A percentile compares a stretch with the other conserved stretches of the same genome.
Conservation (phyloP, 2,888 invertebrate genomes). For the Antheraea assamensis region DNA sequence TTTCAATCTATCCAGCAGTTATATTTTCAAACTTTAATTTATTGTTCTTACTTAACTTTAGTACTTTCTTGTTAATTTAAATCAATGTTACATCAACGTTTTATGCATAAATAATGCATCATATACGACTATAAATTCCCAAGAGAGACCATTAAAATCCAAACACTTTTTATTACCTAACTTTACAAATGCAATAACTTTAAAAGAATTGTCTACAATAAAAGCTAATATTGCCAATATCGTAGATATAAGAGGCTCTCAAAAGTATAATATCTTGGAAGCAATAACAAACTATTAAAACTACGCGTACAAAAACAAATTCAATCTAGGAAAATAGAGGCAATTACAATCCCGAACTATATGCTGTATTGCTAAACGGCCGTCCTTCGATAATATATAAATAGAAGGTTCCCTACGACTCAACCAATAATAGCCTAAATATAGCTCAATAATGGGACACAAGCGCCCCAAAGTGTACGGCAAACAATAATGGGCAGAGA, state of each 20-base stretch:
- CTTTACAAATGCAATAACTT: slow-evolving; percentile 18
- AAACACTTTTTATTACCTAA: background rate
- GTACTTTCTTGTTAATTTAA: background rate
- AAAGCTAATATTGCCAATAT: slow-evolving; percentile 19
- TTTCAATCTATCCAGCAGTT: background rate
- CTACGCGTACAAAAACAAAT: slow-evolving; percentile 60
- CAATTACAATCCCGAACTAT: slow-evolving; percentile 73
- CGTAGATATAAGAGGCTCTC: slow-evolving; percentile 15
- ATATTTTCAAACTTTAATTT: background rate
- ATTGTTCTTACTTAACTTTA: background rate
- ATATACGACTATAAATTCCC: background rate
- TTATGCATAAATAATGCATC: background rate
- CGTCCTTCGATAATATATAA: slow-evolving; percentile 70
- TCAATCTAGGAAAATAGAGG: slow-evolving; percentile 71
- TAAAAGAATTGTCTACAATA: slow-evolving; percentile 24
- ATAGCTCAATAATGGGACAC: slow-evolving; percentile 73
- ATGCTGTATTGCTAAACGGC: slow-evolving; percentile 61
- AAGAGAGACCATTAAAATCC: background rate
- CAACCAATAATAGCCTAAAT: slow-evolving; percentile 71
- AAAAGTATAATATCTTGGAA: slow-evolving; percentile 41
- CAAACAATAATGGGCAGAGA: slow-evolving; percentile 71
- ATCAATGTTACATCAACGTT: background rate
- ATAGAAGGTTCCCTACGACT: slow-evolving; percentile 57
- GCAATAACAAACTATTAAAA: slow-evolving; percentile 58
- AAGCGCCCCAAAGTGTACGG: slow-evolving; percentile 63